Evolutionary conservation across 2,797 vertebrate species (phyloP), one percentile per base, ranked within the genome.

Genomic region (Psittacula echo): DNA sequence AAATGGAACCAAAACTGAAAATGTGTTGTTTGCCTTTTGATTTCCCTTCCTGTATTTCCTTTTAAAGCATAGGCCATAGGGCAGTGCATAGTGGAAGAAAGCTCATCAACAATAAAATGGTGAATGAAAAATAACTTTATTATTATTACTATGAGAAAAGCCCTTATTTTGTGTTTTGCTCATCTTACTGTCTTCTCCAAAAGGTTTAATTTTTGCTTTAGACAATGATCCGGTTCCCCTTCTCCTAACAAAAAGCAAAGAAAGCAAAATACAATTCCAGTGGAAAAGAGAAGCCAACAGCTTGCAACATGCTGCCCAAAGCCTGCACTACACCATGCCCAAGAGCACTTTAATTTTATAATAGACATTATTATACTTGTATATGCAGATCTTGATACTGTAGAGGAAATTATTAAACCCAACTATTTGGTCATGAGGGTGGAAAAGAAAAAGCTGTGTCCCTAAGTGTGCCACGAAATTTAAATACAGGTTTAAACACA

Each of bases 321-420:
- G 39, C 32, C 24, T 37, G 21, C 37, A 22, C 66, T 58, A 14
- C 45, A 13, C 45, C 64, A 16, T 50, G 76, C 47, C 66, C 77
- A 70, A 93, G 84, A 94, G 87, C 80, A 48, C 50, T 86, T 84
- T 24, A 50, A 60, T 86, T 81, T 76, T 76, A 37, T 39, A 93
- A 67, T 13, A 86, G 47, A 10, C 45, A 22, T 53, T 76, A 73
- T 73, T 79, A 60, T 53, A 37, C 14, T 84, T 85, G 48, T 67
- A 30, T 84, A 82, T 67, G 77, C 56, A 93, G 73, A 87, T 89
- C 87, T 87, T 68, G 91, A 94, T 94, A 87, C 26, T 37, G 48
- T 1, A 79, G 34, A 94, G 94, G 88, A 95, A 94, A 95, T 90
- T 92, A 90, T 53, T 90, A 74, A 90, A 94, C 70, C 64, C 15